phyloP scores from a whole-genome alignment of 2,113 vertebrate species.

The Rhizomys pruinosus region DNA sequence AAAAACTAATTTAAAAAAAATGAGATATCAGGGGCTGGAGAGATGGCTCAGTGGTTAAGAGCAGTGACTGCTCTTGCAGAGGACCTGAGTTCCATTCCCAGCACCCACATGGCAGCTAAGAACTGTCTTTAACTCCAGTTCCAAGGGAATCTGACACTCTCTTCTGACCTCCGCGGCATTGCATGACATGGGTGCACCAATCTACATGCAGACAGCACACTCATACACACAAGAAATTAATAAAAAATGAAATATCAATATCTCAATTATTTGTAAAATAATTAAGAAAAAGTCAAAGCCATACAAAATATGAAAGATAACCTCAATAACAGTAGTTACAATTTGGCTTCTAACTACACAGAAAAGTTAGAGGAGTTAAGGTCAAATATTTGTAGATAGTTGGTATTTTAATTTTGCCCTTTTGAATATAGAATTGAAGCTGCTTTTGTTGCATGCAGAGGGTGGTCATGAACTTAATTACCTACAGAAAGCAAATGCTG shows the following conservation, averaged over 20 bases:
- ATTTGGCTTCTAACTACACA: not conserved
- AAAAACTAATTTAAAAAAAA: too few species aligned
- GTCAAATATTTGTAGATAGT: not conserved
- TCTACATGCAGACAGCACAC: too few species aligned
- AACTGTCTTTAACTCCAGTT: too few species aligned
- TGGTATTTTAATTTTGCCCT: not conserved
- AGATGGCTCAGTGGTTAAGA: too few species aligned
- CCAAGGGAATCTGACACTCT: too few species aligned
- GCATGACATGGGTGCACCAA: too few species aligned
- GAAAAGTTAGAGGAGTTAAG: not conserved
- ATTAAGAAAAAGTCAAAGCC: not conserved
- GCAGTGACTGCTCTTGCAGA: too few species aligned
- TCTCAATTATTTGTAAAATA: not conserved
- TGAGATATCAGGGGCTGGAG: too few species aligned
- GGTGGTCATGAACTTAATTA: not conserved
- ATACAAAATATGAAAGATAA: not conserved
- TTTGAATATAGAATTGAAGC: not conserved
- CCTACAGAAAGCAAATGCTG: not conserved
- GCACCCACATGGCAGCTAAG: too few species aligned
- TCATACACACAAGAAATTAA: too few species aligned
- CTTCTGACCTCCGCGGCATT: too few species aligned
- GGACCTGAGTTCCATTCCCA: too few species aligned
- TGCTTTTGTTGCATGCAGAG: not conserved
- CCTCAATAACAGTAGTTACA: not conserved
- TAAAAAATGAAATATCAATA: not conserved